Evolutionary conservation across 2,888 invertebrate genomes (phyloP), one percentile per base, ranked within the genome.

Genomic region (Epiblema foenella): DNA sequence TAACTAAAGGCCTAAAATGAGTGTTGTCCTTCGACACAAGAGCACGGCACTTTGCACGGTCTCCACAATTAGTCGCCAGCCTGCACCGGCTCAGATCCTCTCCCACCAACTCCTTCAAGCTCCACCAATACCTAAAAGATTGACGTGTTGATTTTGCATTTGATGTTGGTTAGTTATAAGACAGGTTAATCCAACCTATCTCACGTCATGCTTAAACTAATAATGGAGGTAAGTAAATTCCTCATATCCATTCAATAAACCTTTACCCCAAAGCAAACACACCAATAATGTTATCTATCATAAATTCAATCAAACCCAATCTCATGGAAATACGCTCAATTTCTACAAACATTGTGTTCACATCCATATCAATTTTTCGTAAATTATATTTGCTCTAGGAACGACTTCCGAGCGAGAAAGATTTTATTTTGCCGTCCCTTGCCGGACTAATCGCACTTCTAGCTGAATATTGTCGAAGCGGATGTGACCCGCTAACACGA

Each of bases 221-320:
- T 56, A 56, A 56, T 29, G 24, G n/a, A 29, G 56, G 29, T 11
- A 18, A 4, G 10, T 51, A 11, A 37, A 24, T n/a, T 24, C 33
- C 12, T 17, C 42, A 37, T 62, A 49, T 49, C 29, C 49, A 24
- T 62, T 33, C 17, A 62, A 49, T 57, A 33, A 67, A 37, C 62
- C 18, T 49, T 49, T 46, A n/a, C 18, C n/a, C 20, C n/a, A 49
- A 63, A 51, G 62, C 51, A 51, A 63, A 63, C 33, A 58, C 33
- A 58, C 15, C 20, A 17, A 51, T 51, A 67, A 39, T 59, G 29
- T 17, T 17, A 33, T 57, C n/a, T 33, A 68, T 42, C 60, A 60
- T 42, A 68, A 60, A 68, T 60, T 60, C 59, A 54, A 68, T 68
- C 68, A 60, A 63, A 59, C 59, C 51, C 51, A 67, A 59, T 59